phyloP scores from a whole-genome alignment of 2,888 invertebrate species.

The Leptothorax acervorum region DNA sequence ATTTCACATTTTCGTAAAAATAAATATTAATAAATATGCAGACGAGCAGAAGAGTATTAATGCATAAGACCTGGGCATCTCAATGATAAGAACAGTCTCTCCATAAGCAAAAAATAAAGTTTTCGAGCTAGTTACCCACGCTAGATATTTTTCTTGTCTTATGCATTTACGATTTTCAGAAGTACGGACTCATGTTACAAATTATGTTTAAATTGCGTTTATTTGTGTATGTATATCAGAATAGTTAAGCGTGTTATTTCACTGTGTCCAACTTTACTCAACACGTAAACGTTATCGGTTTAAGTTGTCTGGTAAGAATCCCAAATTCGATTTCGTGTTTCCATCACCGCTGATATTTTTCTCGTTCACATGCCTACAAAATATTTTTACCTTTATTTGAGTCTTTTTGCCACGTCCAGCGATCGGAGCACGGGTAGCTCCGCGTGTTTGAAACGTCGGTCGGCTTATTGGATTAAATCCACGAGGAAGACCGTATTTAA shows the following conservation, averaged over 20 bases:
- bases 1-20: neutral
- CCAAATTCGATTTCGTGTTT: neutral
- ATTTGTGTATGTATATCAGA: neutral
- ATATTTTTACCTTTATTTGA: slow-evolving; percentile 82
- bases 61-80: neutral
- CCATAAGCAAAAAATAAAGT: neutral
- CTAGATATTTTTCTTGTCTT: neutral
- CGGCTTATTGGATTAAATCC: slow-evolving; percentile 78
- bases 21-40: neutral
- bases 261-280: neutral
- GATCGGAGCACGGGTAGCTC: slow-evolving; percentile 79
- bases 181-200: neutral
- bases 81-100: slow-evolving; percentile 43
- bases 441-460: slow-evolving; percentile 82
- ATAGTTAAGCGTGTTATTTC: neutral
- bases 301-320: neutral
- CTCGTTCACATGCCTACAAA: neutral
- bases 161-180: neutral
- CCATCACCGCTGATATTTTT: neutral
- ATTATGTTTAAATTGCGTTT: neutral
- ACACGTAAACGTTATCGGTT: neutral
- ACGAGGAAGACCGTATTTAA: slow-evolving; percentile 81
- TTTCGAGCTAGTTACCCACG: neutral
- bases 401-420: slow-evolving; percentile 83
- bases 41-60: neutral